Conservation (phyloP, 1,140 invertebrate genomes). For the Asobara japonica region DNA sequence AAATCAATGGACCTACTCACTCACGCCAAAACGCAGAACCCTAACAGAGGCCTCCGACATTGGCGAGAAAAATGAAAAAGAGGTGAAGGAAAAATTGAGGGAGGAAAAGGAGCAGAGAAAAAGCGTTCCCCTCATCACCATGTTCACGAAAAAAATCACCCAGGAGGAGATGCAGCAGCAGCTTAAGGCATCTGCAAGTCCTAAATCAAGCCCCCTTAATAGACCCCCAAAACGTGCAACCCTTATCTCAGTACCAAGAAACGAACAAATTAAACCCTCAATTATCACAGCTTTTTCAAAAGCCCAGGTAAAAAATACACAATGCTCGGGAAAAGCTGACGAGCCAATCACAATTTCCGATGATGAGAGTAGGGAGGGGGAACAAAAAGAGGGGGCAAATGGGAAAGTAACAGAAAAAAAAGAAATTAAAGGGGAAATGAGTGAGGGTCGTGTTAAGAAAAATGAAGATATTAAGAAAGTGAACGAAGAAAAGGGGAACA, state of each 20-base stretch:
- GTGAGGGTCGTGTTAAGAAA: too few species aligned
- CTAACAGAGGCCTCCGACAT: not conserved
- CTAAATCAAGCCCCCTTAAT: slow-evolving; percentile 29
- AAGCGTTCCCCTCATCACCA: slow-evolving; percentile 65
- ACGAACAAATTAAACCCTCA: slow-evolving; percentile 48
- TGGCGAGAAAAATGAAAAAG: slow-evolving; percentile 37
- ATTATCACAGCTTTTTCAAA: slow-evolving; percentile 25
- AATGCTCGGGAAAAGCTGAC: not conserved
- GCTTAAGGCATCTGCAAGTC: slow-evolving; percentile 39
- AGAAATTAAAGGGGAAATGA: not conserved
- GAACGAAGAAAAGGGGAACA: too few species aligned
- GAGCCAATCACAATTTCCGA: slow-evolving; percentile 2
- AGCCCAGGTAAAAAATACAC: not conserved
- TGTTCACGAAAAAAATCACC: slow-evolving; percentile 69
- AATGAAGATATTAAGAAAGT: too few species aligned
- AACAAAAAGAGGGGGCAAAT: not conserved
- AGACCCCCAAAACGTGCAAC: slow-evolving; percentile 53
- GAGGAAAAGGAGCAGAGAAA: slow-evolving; percentile 61
- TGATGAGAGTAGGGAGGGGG: not conserved
- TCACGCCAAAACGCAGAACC: slow-evolving; percentile 56
- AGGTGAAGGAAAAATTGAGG: slow-evolving; percentile 40
- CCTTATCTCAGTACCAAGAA: slow-evolving; percentile 52
- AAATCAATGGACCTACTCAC: slow-evolving; percentile 69
- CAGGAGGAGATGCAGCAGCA: slow-evolving; percentile 66
- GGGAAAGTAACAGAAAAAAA: not conserved